Evolutionary conservation across 2,888 invertebrate species (phyloP).

Genomic region (Steinernema carpocapsae): DNA sequence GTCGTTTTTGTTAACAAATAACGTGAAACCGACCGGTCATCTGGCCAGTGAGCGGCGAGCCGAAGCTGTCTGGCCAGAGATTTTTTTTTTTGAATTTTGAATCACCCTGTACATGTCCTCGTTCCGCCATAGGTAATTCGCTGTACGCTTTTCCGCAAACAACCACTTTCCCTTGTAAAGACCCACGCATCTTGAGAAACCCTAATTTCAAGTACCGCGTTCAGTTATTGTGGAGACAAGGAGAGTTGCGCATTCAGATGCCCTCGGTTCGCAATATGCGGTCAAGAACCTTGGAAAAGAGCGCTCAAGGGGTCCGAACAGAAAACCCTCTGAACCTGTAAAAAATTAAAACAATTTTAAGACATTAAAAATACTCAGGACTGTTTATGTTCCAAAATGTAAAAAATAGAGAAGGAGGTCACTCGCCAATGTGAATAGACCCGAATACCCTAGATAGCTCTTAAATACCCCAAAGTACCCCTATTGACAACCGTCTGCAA

Average conservation of each 20-base stretch:
- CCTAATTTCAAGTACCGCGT: too few relatives aligned
- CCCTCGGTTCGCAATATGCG: slow-evolving; percentile 26
- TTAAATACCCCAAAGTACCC: slow-evolving; percentile 12
- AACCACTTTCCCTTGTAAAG: too few relatives aligned
- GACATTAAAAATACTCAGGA: background rate
- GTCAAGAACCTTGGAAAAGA: slow-evolving; percentile 14
- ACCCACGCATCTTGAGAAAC: too few relatives aligned
- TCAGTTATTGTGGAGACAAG: background rate
- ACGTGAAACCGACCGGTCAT: too few relatives aligned
- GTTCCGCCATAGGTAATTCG: too few relatives aligned
- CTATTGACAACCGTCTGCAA: slow-evolving; percentile 1
- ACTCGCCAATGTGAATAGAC: background rate
- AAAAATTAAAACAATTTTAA: background rate
- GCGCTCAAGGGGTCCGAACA: background rate
- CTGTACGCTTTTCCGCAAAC: too few relatives aligned
- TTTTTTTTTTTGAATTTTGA: too few relatives aligned
- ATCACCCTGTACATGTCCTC: too few relatives aligned
- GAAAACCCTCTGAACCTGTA: background rate
- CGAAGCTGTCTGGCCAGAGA: too few relatives aligned
- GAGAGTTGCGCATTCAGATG: background rate
- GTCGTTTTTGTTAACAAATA: too few relatives aligned
- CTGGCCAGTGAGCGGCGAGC: too few relatives aligned
- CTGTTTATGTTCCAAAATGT: background rate
- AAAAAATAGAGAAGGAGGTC: background rate
- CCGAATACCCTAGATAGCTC: background rate